Evolutionary conservation across 2,113 vertebrate species (phyloP), one percentile per base, ranked within the genome.

Genomic region (Acrocephalus arundinaceus): DNA sequence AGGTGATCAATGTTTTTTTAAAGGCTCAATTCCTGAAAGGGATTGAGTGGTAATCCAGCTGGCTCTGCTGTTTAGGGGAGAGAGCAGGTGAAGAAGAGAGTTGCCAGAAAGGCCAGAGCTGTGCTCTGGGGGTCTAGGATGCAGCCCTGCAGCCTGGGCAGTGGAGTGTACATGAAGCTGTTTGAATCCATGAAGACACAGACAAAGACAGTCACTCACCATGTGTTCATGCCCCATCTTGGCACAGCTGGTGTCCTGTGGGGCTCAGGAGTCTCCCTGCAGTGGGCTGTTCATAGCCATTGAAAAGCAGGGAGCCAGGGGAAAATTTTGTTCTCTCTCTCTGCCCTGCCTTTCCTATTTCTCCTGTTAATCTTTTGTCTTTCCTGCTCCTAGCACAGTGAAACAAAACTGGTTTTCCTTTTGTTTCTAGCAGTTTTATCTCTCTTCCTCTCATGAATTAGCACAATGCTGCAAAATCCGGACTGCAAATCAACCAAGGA

Each of bases 151-250:
- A 76, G 35, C n/a, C 62, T 65, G 27, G 39, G 30, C 46, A 18
- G 15, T 10, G 10, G 0, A 2, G 71, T 11, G 27, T 30, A 7
- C 25, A 23, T 1, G 3, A 73, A 58, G 12, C 13, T 24, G 13
- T 23, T 33, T 35, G 59, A 21, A 49, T 39, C 30, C 22, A 25
- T 21, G 30, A 13, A 54, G 52, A 4, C 3, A 15, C 13, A 49
- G 19, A 31, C 45, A 73, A 51, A 74, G 30, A 20, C 23, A 35
- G 39, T 25, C 63, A 35, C 33, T 41, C 6, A 2, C 12, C 7
- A 1, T 10, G 19, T 30, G 23, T 10, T 65, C 13, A 21, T 19
- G 37, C 51, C n/a, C 37, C 27, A 24, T 20, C 25, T 35, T 74
- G 11, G 46, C 19, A 57, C 17, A 46, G 30, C 18, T 67, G 48